phyloP scores from a whole-genome alignment of 2,888 invertebrate genomes.

The Microplitis manilae region DNA sequence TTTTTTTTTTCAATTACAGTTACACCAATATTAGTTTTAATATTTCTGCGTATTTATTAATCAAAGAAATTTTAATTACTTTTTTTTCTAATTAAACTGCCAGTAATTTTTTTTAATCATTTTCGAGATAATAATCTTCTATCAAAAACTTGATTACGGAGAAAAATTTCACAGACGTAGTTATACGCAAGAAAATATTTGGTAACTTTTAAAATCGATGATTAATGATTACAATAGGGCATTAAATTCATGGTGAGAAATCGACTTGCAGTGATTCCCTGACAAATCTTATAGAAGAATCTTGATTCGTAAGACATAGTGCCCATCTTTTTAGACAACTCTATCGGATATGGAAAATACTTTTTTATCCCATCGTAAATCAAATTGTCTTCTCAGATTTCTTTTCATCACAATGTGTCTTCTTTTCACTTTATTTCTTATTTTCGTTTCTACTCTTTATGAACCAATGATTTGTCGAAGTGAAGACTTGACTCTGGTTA shows the following conservation, averaged over 20 bases:
- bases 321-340: slow-evolving; percentile 29
- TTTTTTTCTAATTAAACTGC: neutral
- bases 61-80: neutral
- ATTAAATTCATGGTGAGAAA: slow-evolving; percentile 42
- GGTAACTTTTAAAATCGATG: slow-evolving; percentile 20
- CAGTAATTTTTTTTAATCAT: neutral
- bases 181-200: neutral
- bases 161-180: neutral
- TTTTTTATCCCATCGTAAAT: slow-evolving; percentile 47
- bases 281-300: slow-evolving; percentile 30
- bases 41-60: neutral
- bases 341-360: slow-evolving; percentile 45
- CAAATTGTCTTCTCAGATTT: slow-evolving; percentile 42
- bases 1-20: slow-evolving; percentile 21
- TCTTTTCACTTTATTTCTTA: slow-evolving; percentile 15
- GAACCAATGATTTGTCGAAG: slow-evolving; percentile 23
- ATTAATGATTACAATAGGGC: slow-evolving; percentile 45
- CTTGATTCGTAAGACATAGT: slow-evolving; percentile 39
- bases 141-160: neutral
- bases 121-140: too few relatives aligned
- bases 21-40: slow-evolving; percentile 11
- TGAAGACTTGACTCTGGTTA: slow-evolving; percentile 18
- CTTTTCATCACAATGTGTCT: slow-evolving; percentile 29
- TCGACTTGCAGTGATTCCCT: slow-evolving; percentile 45
- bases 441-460: slow-evolving; percentile 21